phyloP scores from a whole-genome alignment of 1,140 invertebrate species.

The Melanaphis sacchari region DNA sequence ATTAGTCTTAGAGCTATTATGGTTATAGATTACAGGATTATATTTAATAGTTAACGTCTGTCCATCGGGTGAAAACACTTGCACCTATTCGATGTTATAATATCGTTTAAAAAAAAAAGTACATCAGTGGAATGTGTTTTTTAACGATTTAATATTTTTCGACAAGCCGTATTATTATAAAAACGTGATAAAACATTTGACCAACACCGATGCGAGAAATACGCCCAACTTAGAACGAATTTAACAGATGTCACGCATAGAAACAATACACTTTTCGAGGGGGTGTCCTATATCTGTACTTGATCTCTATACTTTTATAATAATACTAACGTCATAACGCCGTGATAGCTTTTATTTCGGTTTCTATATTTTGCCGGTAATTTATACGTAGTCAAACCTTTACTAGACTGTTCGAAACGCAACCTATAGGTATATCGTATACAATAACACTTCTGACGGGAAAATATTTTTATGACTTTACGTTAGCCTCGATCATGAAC shows the following conservation, averaged over 20 bases:
- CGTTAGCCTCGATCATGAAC: not conserved
- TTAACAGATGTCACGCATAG: not conserved
- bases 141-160: no score
- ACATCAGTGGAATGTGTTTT: no score
- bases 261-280: not conserved
- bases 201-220: not conserved
- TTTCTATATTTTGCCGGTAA: no score
- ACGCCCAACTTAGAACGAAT: not conserved
- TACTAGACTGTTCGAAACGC: not conserved
- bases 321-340: not conserved
- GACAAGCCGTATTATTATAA: not conserved
- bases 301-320: not conserved
- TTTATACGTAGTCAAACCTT: not conserved
- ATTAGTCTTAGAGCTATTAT: no score
- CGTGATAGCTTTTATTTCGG: no score
- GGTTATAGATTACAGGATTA: not conserved
- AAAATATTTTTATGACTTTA: constrained; percentile 15
- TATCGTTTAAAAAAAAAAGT: no score
- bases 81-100: no score
- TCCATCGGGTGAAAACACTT: no score
- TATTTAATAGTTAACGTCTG: not conserved
- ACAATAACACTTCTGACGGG: not conserved
- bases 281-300: not conserved
- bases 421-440: not conserved
- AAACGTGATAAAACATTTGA: not conserved